Percentiles rank a stretch among this genome's conserved stretches.
These are phyloP conservation scores for Lottia gigantea DNA, from an alignment of 2,888 invertebrate species.

Conservation along the genomic window DNA sequence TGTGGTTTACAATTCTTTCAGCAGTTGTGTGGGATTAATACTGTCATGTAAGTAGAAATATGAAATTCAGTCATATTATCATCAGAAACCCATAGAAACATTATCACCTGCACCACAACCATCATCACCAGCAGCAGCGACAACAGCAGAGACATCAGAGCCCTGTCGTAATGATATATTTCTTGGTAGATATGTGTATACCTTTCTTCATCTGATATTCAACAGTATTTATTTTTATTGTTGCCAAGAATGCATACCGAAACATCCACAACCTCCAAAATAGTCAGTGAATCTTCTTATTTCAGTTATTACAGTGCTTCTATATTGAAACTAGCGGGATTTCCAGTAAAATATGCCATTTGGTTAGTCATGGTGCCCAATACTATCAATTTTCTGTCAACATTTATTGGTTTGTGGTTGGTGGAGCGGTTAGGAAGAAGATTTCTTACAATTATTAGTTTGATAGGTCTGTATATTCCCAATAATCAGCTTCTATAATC, in stretches of 20 bases:
- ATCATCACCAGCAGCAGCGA: no score
- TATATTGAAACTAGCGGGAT: slow-evolving; percentile 70
- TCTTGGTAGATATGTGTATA: no score
- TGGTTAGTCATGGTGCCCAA: slow-evolving; percentile 70
- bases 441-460: slow-evolving; percentile 47
- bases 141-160: no score
- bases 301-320: slow-evolving; percentile 72
- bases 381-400: slow-evolving; percentile 69
- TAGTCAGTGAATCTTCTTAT: background rate
- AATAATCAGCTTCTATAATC: no score
- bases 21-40: slow-evolving; percentile 73
- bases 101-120: no score
- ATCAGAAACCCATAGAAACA: background rate
- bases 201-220: no score
- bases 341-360: slow-evolving; percentile 68
- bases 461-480: slow-evolving; percentile 5
- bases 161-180: no score
- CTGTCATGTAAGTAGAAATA: slow-evolving; percentile 68
- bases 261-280: no score
- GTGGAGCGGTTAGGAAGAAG: slow-evolving; percentile 70
- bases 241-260: no score
- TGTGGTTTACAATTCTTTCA: slow-evolving; percentile 71
- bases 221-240: no score
- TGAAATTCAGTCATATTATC: background rate
- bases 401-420: slow-evolving; percentile 70